phyloP scores from a whole-genome alignment of 2,113 vertebrate genomes.

The mouse (Mus musculus) region GRCm39 chrX:49949501-49950000 shows the following conservation, averaged over 20 bases:
- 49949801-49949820: conserved; percentile 2
- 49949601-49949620: conserved; percentile 71
- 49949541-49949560: conserved; percentile 75
- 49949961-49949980: neutral
- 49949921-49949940: conserved; percentile 33
- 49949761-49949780: conserved; percentile 45
- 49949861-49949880: neutral
- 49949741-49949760: conserved; percentile 45
- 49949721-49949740: conserved; percentile 8
- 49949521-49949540: conserved; percentile 20
- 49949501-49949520: conserved; percentile 60
- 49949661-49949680: conserved; percentile 46
- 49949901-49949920: neutral
- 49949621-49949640: conserved; percentile 69
- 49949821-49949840: conserved; percentile 12
- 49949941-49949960: conserved; percentile 38
- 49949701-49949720: conserved; percentile 47
- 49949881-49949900: neutral
- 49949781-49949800: neutral
- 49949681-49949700: conserved; percentile 57
- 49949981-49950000: conserved; percentile 50
- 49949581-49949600: conserved; percentile 62
- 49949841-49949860: conserved; percentile 44
- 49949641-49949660: conserved; percentile 59
- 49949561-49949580: conserved; percentile 67